Conservation (phyloP, 2,888 invertebrate species). For the Marronus borbonicus region DNA sequence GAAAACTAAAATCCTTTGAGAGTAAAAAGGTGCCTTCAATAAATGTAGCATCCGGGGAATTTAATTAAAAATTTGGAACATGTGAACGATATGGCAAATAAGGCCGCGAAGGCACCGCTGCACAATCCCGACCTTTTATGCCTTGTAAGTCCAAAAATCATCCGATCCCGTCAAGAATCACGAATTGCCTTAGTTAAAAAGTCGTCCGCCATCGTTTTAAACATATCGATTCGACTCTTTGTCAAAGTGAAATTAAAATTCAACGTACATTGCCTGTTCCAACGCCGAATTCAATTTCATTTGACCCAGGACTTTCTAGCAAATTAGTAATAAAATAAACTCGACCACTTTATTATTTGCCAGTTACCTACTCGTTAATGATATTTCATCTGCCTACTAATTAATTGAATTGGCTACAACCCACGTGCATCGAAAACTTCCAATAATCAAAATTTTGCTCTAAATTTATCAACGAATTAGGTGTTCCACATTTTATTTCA, state of each 20-base stretch:
- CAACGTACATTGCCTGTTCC: constrained; percentile 34
- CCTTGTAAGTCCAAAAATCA: constrained; percentile 20
- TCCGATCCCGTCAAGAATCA: constrained; percentile 13
- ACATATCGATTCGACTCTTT: constrained; percentile 39
- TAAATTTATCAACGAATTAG: neutral
- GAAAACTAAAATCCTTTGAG: constrained; percentile 22
- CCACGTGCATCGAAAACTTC: neutral
- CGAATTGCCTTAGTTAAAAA: constrained; percentile 42
- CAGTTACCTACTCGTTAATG: constrained; percentile 31
- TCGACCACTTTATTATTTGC: constrained; percentile 30
- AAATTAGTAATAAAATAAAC: constrained; percentile 35
- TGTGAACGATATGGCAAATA: constrained; percentile 11
- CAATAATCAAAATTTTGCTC: neutral
- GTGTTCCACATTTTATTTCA: too few relatives aligned
- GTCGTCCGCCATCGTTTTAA: constrained; percentile 33
- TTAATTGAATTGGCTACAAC: constrained; percentile 9
- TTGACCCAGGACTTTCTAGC: constrained; percentile 26
- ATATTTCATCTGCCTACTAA: constrained; percentile 2
- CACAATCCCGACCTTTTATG: constrained; percentile 14
- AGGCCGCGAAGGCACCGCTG: neutral
- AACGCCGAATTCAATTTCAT: constrained; percentile 39
- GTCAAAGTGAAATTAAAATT: constrained; percentile 43
- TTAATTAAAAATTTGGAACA: constrained; percentile 21
- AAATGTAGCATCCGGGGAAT: constrained; percentile 1
- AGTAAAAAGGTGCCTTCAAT: constrained; percentile 10